Evolutionary conservation across 1,140 invertebrate genomes (phyloP).

Genomic region (Sinonovacula constricta): DNA sequence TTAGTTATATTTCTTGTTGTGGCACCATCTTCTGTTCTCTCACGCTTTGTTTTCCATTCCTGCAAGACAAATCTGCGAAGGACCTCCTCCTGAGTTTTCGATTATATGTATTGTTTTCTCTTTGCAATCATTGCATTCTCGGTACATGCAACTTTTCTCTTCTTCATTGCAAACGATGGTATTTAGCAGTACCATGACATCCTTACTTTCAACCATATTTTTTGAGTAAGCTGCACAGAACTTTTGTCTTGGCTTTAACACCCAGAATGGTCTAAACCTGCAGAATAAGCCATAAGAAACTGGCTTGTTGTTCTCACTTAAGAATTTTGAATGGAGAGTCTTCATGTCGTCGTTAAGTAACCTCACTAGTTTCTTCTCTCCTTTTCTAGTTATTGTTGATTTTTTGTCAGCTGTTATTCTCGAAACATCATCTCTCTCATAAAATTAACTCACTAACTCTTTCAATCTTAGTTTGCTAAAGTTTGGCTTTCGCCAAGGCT

Average conservation of each 20-base stretch:
- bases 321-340: conserved; percentile 3
- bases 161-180: conserved; percentile 38
- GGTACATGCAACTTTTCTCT: conserved; percentile 5
- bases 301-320: conserved; percentile 4
- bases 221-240: not conserved
- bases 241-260: conserved; percentile 31
- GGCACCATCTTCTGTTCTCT: too few relatives aligned
- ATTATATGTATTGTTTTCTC: too few relatives aligned
- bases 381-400: conserved; percentile 15
- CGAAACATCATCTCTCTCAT: not conserved
- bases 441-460: not conserved
- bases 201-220: conserved; percentile 74
- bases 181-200: conserved; percentile 87
- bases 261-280: not conserved
- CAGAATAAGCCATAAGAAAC: conserved; percentile 17
- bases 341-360: conserved; percentile 9
- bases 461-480: not conserved
- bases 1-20: too few relatives aligned
- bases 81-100: too few relatives aligned
- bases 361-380: not conserved
- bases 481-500: not conserved
- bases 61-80: too few relatives aligned
- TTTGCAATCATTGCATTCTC: conserved; percentile 3
- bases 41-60: too few relatives aligned
- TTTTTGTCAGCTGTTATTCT: conserved; percentile 20